A percentile compares a stretch with the other conserved stretches of the same genome.
These are phyloP conservation scores for Chloromyia formosa DNA, from an alignment of 2,888 invertebrate species.

Conservation along the genomic window DNA sequence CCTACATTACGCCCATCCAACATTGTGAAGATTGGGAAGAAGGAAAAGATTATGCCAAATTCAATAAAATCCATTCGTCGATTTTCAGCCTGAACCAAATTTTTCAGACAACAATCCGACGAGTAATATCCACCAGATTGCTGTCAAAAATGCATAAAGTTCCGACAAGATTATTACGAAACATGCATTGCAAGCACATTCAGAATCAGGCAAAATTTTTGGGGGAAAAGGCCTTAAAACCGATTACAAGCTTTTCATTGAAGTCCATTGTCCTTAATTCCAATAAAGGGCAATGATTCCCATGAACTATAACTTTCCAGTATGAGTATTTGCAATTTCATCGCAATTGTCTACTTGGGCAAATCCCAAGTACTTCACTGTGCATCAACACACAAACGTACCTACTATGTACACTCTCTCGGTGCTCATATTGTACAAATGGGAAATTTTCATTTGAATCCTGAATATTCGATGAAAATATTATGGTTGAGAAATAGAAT, in stretches of 20 bases:
- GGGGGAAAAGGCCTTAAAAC: constrained; percentile 8
- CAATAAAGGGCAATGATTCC: constrained; percentile 15
- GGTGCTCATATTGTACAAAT: constrained; percentile 28
- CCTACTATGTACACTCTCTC: neutral
- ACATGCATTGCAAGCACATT: neutral
- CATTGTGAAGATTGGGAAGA: neutral
- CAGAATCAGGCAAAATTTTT: constrained; percentile 18
- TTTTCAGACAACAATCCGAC: too few species aligned
- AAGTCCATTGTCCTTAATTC: constrained; percentile 11
- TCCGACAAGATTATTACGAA: too few species aligned
- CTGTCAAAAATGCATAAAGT: too few species aligned
- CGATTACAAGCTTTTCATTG: constrained; percentile 28
- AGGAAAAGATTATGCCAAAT: too few species aligned
- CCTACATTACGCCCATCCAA: neutral
- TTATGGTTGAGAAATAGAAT: constrained; percentile 1
- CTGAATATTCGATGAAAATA: constrained; percentile 22
- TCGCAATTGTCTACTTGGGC: too few species aligned
- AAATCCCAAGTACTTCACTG: neutral
- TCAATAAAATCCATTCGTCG: too few species aligned
- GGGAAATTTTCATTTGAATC: constrained; percentile 21
- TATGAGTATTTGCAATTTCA: too few species aligned
- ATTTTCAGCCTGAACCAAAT: too few species aligned
- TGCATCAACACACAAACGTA: neutral
- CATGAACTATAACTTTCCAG: constrained; percentile 6
- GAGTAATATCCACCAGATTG: too few species aligned